A percentile compares a stretch with the other conserved stretches of the same genome.
Evolutionary conservation across 2,113 vertebrate species (phyloP).

Genomic region (Campylomormyrus tamandua): DNA sequence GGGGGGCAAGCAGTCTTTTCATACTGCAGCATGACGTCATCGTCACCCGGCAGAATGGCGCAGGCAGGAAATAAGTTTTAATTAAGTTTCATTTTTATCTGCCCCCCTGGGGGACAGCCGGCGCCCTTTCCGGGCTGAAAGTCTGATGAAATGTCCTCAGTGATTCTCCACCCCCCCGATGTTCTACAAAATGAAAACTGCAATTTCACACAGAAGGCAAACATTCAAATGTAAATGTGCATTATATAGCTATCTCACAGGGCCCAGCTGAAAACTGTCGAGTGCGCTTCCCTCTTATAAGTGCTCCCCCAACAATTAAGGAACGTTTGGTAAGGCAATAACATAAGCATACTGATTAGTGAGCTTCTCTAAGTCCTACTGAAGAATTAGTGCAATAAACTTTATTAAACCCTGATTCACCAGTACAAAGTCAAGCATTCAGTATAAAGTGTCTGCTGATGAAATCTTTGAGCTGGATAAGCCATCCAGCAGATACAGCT

Average conservation of each 20-base stretch:
- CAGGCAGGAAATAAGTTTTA: neutral
- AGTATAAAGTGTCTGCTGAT: neutral
- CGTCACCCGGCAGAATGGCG: neutral
- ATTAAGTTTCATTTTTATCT: conserved; percentile 20
- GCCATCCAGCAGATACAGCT: neutral
- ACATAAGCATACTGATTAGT: neutral
- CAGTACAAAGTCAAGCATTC: neutral
- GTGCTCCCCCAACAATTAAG: neutral
- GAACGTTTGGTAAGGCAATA: neutral
- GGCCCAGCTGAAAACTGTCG: neutral
- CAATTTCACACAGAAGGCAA: conserved; percentile 1
- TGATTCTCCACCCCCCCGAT: neutral
- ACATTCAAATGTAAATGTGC: neutral
- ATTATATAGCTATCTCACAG: neutral
- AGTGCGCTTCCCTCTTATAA: neutral
- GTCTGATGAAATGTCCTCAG: neutral
- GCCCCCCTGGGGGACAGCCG: neutral
- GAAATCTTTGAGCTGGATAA: neutral
- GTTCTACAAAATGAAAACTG: neutral
- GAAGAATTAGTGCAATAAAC: neutral
- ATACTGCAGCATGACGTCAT: neutral
- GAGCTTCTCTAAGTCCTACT: neutral
- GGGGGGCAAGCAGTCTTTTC: neutral
- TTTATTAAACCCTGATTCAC: neutral
- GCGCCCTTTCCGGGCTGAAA: neutral